phyloP scores from a whole-genome alignment of 2,113 vertebrate genomes.

The Eretmochelys imbricata region DNA sequence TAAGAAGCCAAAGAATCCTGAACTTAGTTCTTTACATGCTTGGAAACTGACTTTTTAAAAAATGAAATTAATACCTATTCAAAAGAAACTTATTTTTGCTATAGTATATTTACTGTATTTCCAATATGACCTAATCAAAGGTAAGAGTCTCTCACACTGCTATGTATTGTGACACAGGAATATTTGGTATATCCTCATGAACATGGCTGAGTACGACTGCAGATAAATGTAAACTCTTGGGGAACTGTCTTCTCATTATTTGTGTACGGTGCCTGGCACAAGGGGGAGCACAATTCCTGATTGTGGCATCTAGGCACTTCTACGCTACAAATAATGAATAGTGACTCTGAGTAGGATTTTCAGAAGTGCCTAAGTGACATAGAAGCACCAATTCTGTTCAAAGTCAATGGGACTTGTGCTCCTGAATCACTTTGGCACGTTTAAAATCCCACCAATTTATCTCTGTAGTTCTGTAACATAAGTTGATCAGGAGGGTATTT shows the following conservation, averaged over 20 bases:
- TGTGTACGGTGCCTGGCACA: neutral
- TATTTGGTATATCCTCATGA: neutral
- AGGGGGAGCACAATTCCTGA: neutral
- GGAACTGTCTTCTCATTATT: neutral
- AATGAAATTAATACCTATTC: neutral
- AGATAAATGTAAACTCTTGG: neutral
- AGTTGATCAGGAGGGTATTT: neutral
- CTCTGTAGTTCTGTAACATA: neutral
- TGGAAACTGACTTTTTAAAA: neutral
- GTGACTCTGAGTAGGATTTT: neutral
- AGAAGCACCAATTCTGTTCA: neutral
- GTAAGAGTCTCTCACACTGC: neutral
- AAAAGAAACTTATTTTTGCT: neutral
- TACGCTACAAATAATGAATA: neutral
- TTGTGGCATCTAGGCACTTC: neutral
- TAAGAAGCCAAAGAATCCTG: slow-evolving; percentile 19
- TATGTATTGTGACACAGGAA: neutral
- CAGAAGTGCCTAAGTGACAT: neutral
- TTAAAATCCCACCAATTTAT: neutral
- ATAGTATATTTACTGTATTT: neutral
- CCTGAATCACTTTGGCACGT: neutral
- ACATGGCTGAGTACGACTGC: neutral
- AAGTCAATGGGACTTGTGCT: neutral
- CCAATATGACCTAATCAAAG: neutral
- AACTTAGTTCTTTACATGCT: neutral